Evolutionary conservation across 2,888 invertebrate species (phyloP), one percentile per base, ranked within the genome.

Genomic region (Himalopsyche japonica): DNA sequence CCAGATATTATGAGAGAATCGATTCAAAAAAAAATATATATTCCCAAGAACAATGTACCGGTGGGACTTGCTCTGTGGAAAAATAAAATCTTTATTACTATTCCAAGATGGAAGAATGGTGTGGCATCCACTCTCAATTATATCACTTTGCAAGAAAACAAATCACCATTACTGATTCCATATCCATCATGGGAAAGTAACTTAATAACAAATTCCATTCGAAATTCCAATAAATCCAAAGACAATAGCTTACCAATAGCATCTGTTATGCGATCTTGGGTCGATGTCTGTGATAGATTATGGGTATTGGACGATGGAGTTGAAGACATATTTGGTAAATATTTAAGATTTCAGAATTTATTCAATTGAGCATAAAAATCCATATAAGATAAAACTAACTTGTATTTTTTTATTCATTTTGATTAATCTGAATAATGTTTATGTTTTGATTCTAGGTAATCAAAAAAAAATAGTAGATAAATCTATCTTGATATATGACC

Each of bases 251-350:
- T 34, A 1, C 85, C 94, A 0, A 93, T 96, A 57, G 91, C 96
- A 80, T 96, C 95, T 3, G 95, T 95, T 4, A 96, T 96, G 90
- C 93, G 97, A 85, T 91, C 96, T 24, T 93, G 92, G 87, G 94
- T 95, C 0, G 97, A 97, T 89, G 92, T 92, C 7, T 97, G 97
- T 88, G 96, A 96, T 89, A 93, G 97, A 79, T 92, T 97, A 7
- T 97, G 97, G 97, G 95, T 96, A 3, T 93, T 97, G 90, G 97
- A 97, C 89, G 94, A 96, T 0, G 97, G 96, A 82, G 90, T 96
- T 57, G 94, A 95, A 47, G 95, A 96, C 89, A 95, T 96, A 89
- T 91, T 94, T 81, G 96, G 96, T 89, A 90, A 92, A 88, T 87
- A 82, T n/a, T n/a, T n/a, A n/a, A n/a, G 18, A 20, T 57, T 43